phyloP scores from a whole-genome alignment of 2,888 invertebrate genomes.

The Eurytoma californica region DNA sequence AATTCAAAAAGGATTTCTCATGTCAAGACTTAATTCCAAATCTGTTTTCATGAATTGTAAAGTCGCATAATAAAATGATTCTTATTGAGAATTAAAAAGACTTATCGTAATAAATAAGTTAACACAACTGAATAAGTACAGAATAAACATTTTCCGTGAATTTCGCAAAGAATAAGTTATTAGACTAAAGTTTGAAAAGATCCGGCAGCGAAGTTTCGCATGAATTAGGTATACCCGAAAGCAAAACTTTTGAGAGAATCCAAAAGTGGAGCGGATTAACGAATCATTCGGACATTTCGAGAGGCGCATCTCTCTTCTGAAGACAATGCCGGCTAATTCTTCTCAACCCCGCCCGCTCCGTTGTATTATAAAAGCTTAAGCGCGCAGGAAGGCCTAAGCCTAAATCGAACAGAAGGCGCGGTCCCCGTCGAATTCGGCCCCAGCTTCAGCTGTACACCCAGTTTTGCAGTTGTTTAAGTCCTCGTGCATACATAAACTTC shows the following conservation, averaged over 20 bases:
- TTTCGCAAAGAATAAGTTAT: no score
- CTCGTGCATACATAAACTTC: constrained; percentile 52
- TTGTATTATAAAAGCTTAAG: constrained; percentile 37
- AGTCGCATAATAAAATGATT: no score
- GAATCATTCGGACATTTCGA: constrained; percentile 6
- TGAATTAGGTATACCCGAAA: background rate
- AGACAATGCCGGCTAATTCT: background rate
- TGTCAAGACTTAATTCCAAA: no score
- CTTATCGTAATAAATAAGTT: no score
- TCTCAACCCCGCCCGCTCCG: background rate
- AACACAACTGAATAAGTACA: no score
- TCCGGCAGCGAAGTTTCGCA: no score
- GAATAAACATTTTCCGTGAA: no score
- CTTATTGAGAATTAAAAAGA: no score
- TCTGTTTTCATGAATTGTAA: no score
- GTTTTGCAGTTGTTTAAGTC: constrained; percentile 46
- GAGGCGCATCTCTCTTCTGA: background rate
- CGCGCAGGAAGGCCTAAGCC: background rate
- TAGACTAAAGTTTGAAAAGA: no score
- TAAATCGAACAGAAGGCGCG: constrained; percentile 25
- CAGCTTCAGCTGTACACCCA: constrained; percentile 8
- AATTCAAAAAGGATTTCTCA: no score
- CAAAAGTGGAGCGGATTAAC: constrained; percentile 26
- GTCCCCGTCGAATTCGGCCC: constrained; percentile 4
- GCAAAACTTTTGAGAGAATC: constrained; percentile 1